Percentiles rank a stretch among this genome's conserved stretches.
Conservation (phyloP, 2,888 invertebrate species). For the Sturmia bella region DNA sequence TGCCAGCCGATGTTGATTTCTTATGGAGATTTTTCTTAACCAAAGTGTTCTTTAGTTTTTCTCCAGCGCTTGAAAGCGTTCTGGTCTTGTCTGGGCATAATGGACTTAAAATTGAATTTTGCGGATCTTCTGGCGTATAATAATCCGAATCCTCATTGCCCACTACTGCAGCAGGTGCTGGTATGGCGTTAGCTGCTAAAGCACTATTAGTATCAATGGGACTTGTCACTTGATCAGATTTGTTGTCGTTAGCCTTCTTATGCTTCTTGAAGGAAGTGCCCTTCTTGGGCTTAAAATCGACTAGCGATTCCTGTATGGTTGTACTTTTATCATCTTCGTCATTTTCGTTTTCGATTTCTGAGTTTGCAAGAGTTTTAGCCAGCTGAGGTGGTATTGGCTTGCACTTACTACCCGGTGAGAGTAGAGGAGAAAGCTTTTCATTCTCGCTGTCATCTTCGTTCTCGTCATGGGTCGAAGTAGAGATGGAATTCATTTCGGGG, state of each 20-base stretch:
- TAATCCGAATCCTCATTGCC: constrained; percentile 88
- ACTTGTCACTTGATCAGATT: constrained; percentile 49
- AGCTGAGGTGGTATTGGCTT: constrained; percentile 71
- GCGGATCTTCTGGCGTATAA: constrained; percentile 90
- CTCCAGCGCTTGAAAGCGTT: constrained; percentile 73
- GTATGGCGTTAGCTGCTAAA: constrained; percentile 54
- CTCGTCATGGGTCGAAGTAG: constrained; percentile 70
- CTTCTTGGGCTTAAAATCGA: constrained; percentile 63
- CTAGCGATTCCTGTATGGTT: constrained; percentile 59
- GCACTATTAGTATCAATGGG: constrained; percentile 48
- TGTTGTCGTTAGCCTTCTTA: constrained; percentile 69
- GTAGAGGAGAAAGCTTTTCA: constrained; percentile 90
- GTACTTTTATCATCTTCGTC: constrained; percentile 60
- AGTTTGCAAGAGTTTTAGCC: constrained; percentile 72
- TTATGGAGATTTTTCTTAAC: constrained; percentile 79
- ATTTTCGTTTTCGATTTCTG: constrained; percentile 55
- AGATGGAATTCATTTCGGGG: constrained; percentile 66
- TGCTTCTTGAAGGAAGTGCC: constrained; percentile 68
- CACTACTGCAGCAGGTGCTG: constrained; percentile 57
- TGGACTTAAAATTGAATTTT: constrained; percentile 86
- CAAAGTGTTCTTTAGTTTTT: constrained; percentile 73
- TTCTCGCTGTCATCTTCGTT: constrained; percentile 90
- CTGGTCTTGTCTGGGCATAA: constrained; percentile 82
- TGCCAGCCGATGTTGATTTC: constrained; percentile 80
- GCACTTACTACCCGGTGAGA: constrained; percentile 80